These are phyloP conservation scores for Cyclopterus lumpus DNA, from an alignment of 2,797 vertebrate genomes.

Conservation along the genomic window DNA sequence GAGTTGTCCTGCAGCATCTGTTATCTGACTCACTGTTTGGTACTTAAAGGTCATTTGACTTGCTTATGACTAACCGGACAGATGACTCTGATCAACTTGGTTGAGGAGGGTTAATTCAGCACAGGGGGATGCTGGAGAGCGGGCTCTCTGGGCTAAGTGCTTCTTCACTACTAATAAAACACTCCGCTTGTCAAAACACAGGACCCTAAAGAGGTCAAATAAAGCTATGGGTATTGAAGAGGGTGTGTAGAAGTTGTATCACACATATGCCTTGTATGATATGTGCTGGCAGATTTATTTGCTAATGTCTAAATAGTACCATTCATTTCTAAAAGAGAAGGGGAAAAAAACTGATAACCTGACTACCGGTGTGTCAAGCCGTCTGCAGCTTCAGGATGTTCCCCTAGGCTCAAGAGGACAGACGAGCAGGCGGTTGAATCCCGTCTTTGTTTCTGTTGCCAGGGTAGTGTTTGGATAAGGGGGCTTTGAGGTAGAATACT, in stretches of 20 bases:
- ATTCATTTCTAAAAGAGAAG: conserved; percentile 16
- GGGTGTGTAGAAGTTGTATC: background rate
- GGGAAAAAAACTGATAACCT: conserved; percentile 13
- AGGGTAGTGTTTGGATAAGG: conserved; percentile 78
- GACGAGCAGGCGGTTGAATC: conserved; percentile 73
- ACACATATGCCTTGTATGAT: background rate
- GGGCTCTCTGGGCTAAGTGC: conserved; percentile 23
- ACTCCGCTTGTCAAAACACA: conserved; percentile 29
- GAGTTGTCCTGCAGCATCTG: conserved; percentile 27
- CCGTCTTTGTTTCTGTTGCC: conserved; percentile 81
- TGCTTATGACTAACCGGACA: conserved; percentile 34
- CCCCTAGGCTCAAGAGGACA: conserved; percentile 69
- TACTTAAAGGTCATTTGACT: conserved; percentile 32
- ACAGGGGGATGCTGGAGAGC: conserved; percentile 54
- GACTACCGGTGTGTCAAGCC: conserved; percentile 33
- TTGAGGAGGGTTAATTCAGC: conserved; percentile 45
- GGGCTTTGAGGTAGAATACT: conserved; percentile 73
- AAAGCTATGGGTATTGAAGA: conserved; percentile 8
- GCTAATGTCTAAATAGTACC: conserved; percentile 17
- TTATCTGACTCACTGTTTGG: conserved; percentile 49
- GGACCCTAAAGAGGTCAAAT: conserved; percentile 13
- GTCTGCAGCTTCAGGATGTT: conserved; percentile 76
- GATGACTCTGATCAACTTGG: conserved; percentile 41
- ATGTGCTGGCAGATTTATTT: background rate
- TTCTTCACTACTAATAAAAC: conserved; percentile 44